Evolutionary conservation across 2,888 invertebrate genomes (phyloP).

Genomic region (Nasonia oneida): DNA sequence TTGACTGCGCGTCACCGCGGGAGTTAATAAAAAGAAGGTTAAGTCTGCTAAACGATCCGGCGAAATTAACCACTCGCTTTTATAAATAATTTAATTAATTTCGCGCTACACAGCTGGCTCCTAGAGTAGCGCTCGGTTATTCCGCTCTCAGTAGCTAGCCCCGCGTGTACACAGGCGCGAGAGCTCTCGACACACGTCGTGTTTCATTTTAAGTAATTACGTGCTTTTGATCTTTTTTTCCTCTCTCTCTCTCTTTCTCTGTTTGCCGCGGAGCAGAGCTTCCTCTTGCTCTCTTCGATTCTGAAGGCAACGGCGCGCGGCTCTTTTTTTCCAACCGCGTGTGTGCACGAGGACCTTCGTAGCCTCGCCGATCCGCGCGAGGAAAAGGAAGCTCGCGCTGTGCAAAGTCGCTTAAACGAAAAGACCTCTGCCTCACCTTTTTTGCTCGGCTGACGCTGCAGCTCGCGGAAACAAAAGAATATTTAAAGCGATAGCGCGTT

Average conservation of each 20-base stretch:
- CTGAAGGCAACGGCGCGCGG: background rate
- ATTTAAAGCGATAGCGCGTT: slow-evolving; percentile 49
- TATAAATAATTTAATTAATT: slow-evolving; percentile 59
- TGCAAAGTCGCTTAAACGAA: slow-evolving; percentile 44
- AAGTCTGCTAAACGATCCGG: slow-evolving; percentile 23
- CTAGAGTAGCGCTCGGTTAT: slow-evolving; percentile 3
- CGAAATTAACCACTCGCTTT: slow-evolving; percentile 43
- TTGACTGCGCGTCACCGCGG: background rate
- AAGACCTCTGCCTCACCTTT: background rate
- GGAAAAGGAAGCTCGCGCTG: slow-evolving; percentile 6
- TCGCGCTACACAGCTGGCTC: slow-evolving; percentile 7
- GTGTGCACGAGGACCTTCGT: slow-evolving; percentile 40
- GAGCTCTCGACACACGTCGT: background rate
- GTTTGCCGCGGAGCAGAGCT: background rate
- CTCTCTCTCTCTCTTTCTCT: background rate
- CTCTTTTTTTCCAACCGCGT: background rate
- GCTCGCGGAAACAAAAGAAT: background rate
- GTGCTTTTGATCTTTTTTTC: slow-evolving; percentile 57
- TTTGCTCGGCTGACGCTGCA: background rate
- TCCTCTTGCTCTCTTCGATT: slow-evolving; percentile 52
- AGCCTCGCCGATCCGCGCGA: slow-evolving; percentile 40
- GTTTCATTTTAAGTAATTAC: slow-evolving; percentile 61
- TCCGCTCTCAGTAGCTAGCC: background rate
- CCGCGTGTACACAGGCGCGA: background rate
- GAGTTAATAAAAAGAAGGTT: background rate